Percentiles rank a stretch among this genome's conserved stretches.
Evolutionary conservation across 2,888 invertebrate genomes (phyloP).

Genomic region (Scotopteryx bipunctaria): DNA sequence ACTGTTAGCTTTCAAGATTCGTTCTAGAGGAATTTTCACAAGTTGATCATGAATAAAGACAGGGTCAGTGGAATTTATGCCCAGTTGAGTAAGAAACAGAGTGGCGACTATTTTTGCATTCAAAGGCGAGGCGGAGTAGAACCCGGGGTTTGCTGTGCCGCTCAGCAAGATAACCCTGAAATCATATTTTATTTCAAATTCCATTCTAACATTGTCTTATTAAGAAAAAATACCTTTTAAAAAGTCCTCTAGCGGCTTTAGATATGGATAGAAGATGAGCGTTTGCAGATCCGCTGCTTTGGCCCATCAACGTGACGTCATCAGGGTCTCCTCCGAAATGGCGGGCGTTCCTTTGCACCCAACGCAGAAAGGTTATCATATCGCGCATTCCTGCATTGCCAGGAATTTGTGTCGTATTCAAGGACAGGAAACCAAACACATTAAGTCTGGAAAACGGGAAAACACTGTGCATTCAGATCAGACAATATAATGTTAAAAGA

Average conservation of each 20-base stretch:
- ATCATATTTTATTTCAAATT: background rate
- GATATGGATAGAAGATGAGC: constrained; percentile 57
- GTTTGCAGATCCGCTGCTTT: constrained; percentile 57
- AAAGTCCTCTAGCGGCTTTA: constrained; percentile 41
- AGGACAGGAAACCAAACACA: constrained; percentile 8
- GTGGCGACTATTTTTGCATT: constrained; percentile 13
- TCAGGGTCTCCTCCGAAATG: constrained; percentile 61
- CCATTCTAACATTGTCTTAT: background rate
- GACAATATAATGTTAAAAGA: no score
- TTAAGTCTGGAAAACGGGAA: background rate
- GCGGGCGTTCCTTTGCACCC: constrained; percentile 59
- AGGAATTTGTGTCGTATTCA: constrained; percentile 43
- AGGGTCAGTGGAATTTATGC: background rate
- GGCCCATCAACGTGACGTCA: constrained; percentile 60
- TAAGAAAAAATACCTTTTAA: background rate
- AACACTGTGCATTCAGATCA: no score
- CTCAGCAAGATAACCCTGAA: background rate
- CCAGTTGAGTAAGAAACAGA: background rate
- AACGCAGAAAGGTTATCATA: constrained; percentile 55
- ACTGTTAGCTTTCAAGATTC: constrained; percentile 36
- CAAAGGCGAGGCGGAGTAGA: constrained; percentile 17
- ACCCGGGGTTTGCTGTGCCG: constrained; percentile 15
- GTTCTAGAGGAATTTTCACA: constrained; percentile 26
- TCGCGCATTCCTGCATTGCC: constrained; percentile 67
- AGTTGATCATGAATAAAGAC: background rate